A percentile compares a stretch with the other conserved stretches of the same genome.
These are phyloP conservation scores for Oryzias sinensis DNA, from an alignment of 2,797 vertebrate species.

Conservation along the genomic window DNA sequence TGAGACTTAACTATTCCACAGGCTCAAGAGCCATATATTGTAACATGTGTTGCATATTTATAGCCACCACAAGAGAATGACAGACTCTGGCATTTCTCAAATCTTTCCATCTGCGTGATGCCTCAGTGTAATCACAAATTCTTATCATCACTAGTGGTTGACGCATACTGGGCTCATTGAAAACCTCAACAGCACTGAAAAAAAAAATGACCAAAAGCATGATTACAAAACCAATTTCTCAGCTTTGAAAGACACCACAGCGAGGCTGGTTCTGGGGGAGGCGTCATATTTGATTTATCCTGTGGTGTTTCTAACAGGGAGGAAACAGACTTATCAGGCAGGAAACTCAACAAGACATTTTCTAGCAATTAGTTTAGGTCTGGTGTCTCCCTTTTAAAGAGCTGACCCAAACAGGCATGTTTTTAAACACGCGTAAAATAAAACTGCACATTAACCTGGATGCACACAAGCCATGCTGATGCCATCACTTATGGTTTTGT, in stretches of 20 bases:
- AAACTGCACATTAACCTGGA: conserved; percentile 1
- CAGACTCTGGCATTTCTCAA: conserved; percentile 49
- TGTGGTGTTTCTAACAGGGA: conserved; percentile 15
- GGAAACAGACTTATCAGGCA: conserved; percentile 53
- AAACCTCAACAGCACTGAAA: not conserved
- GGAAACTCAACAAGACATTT: conserved; percentile 53
- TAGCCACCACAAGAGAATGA: conserved; percentile 16
- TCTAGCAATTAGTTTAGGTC: conserved; percentile 44
- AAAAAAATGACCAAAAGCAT: conserved; percentile 10
- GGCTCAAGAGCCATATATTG: conserved; percentile 25
- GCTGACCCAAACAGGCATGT: conserved; percentile 20
- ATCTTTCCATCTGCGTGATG: conserved; percentile 22
- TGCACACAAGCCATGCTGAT: not conserved
- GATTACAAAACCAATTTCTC: not conserved
- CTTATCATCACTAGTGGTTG: conserved; percentile 5
- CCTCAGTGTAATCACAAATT: conserved; percentile 12
- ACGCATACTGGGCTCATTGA: conserved; percentile 1
- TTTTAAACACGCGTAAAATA: conserved; percentile 23
- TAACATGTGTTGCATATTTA: conserved; percentile 58
- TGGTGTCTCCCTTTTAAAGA: conserved; percentile 36
- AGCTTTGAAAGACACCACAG: conserved; percentile 1
- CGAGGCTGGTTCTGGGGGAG: conserved; percentile 26
- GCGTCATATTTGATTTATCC: conserved; percentile 34
- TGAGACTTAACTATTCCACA: conserved; percentile 18
- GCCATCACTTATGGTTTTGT: conserved; percentile 7